Evolutionary conservation across 1,140 invertebrate species (phyloP).

Genomic region (Marisa cornuarietis): DNA sequence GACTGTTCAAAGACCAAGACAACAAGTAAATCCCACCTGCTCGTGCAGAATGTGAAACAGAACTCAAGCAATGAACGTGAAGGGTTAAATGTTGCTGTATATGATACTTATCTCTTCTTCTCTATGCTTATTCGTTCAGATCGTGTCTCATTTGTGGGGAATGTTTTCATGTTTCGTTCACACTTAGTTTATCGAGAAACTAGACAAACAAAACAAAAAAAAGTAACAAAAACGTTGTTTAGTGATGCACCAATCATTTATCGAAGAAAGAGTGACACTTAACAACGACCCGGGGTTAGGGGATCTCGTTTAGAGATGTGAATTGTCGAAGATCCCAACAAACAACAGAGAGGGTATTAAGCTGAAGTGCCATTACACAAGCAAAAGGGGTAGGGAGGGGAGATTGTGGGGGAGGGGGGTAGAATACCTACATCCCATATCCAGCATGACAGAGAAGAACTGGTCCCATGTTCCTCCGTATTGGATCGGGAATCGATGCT

Average conservation of each 20-base stretch:
- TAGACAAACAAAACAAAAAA: neutral
- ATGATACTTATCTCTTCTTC: no score
- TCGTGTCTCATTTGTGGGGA: no score
- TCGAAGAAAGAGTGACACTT: neutral
- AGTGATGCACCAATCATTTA: neutral
- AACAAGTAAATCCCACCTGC: no score
- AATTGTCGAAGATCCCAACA: neutral
- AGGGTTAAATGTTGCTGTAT: no score
- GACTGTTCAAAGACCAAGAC: neutral
- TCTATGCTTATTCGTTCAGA: no score
- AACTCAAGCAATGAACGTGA: no score
- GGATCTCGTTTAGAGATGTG: neutral
- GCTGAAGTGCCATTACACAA: neutral
- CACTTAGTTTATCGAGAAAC: no score
- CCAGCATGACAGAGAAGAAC: conserved; percentile 13
- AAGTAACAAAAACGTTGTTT: neutral
- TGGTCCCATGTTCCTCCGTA: conserved; percentile 7
- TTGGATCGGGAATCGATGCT: neutral
- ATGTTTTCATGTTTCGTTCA: no score
- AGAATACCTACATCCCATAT: conserved; percentile 2
- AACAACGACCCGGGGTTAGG: neutral
- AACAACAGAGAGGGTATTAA: neutral
- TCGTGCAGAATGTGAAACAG: no score
- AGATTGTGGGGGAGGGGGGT: neutral
- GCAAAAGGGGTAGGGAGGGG: neutral